Evolutionary conservation across 2,797 vertebrate genomes (phyloP), one percentile per base, ranked within the genome.

Genomic region (Etheostoma perlongum): DNA sequence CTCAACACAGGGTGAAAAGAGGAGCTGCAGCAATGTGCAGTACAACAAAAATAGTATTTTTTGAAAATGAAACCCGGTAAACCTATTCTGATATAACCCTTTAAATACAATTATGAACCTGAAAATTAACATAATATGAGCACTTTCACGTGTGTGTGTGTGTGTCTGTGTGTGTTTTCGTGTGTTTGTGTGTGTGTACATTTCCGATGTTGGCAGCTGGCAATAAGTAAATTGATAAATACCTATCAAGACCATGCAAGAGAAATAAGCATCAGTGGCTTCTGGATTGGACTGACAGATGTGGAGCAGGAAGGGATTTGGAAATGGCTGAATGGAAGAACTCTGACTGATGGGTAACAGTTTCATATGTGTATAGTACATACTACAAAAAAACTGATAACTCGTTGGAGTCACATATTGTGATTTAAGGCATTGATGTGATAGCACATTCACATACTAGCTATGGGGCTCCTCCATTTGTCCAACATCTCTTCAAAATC

Each of bases 221-320:
- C 59, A 25, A 0, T 94, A 64, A 65, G 0, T 54, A 9, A 67
- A 0, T 25, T 91, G 59, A 44, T 94, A 79, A 79, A 54, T 19
- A 57, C 10, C 12, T 51, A 84, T 61, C n/a, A 47, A 3, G 67
- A 79, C 7, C 0, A 16, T 5, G 12, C 5, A 0, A 57, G 40
- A 70, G 0, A 3, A 0, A 14, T 71, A 0, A 0, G 0, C 10
- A 6, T 27, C 0, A 86, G 1, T 33, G 93, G 91, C 61, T 92
- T 78, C 81, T 94, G 93, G 92, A 92, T 95, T 0, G 94, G 93
- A 27, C 63, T 94, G 65, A 91, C 19, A 59, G 93, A 95, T 52
- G 67, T 75, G 55, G 85, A 91, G 0, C 75, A 83, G 7, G 94
- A 95, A 55, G 92, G 89, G 5, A 55, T 0, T 5, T 95, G 95